Conservation (phyloP, 2,113 vertebrate genomes). For the Tenrec ecaudatus region DNA sequence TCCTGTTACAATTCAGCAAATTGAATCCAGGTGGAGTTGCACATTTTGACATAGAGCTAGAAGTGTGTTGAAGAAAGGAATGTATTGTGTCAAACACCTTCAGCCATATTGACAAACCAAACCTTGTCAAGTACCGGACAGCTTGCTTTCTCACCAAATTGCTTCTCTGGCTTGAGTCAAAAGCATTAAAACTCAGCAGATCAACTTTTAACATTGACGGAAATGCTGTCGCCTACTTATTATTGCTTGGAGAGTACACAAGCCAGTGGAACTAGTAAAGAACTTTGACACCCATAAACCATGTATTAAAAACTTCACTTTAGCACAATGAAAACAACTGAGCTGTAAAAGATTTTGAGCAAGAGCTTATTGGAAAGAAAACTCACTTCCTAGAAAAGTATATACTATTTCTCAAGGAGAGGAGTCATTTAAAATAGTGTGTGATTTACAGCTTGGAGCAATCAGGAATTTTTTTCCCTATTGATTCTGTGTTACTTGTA, state of each 20-base stretch:
- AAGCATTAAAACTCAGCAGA: not conserved
- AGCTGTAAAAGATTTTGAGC: constrained; percentile 52
- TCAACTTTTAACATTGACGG: constrained; percentile 38
- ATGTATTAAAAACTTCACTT: constrained; percentile 56
- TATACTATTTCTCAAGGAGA: not conserved
- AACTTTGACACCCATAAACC: constrained; percentile 55
- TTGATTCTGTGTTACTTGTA: constrained; percentile 23
- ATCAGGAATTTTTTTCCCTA: not conserved
- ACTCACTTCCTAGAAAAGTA: constrained; percentile 27
- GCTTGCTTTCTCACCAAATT: constrained; percentile 59
- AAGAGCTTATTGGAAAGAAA: constrained; percentile 50
- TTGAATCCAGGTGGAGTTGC: constrained; percentile 63
- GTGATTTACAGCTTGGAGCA: not conserved
- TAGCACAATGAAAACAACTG: constrained; percentile 55
- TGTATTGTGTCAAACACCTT: constrained; percentile 72
- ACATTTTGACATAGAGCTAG: constrained; percentile 76
- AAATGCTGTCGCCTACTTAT: constrained; percentile 18
- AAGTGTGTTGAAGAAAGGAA: constrained; percentile 64
- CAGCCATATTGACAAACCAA: constrained; percentile 66
- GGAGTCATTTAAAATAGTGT: constrained; percentile 23
- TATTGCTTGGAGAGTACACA: constrained; percentile 38
- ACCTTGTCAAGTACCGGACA: constrained; percentile 67
- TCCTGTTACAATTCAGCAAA: constrained; percentile 80
- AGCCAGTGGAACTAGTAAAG: constrained; percentile 18
- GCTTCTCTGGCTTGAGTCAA: not conserved